These are phyloP conservation scores for Campopleginae sp. DNA, from an alignment of 2,888 invertebrate species.

Conservation along the genomic window DNA sequence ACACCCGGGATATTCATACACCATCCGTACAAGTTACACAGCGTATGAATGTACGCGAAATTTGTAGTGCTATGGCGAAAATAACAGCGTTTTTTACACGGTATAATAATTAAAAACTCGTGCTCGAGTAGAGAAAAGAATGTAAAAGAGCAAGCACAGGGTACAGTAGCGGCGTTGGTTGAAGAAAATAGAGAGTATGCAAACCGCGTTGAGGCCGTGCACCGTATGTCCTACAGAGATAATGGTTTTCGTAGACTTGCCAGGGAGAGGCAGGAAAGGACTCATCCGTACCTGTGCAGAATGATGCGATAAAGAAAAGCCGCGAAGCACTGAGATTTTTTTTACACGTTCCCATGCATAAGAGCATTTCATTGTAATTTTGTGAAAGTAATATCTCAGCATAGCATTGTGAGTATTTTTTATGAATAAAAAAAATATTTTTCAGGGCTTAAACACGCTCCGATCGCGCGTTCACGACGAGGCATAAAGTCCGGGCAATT, in stretches of 20 bases:
- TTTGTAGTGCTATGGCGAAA: constrained; percentile 52
- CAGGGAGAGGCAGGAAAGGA: not conserved
- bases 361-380: not conserved
- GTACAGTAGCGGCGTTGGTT: constrained; percentile 11
- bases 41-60: constrained; percentile 3
- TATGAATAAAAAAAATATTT: too few species aligned
- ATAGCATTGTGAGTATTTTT: not conserved
- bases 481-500: too few species aligned
- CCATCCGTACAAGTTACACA: constrained; percentile 14
- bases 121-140: constrained; percentile 52
- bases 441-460: too few species aligned
- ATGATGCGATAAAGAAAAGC: constrained; percentile 10
- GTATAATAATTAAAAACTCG: constrained; percentile 66
- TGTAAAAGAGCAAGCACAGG: constrained; percentile 52
- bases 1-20: constrained; percentile 42
- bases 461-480: too few species aligned
- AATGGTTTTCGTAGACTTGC: not conserved
- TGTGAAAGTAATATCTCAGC: not conserved
- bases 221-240: constrained; percentile 16
- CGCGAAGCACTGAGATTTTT: constrained; percentile 24
- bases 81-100: constrained; percentile 60
- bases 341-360: not conserved
- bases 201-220: constrained; percentile 8
- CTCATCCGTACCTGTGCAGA: not conserved
- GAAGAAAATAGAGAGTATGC: constrained; percentile 8